Percentiles rank a stretch among this genome's conserved stretches.
These are phyloP conservation scores for Rhabditophanes sp. DNA, from an alignment of 2,888 invertebrate genomes.

Conservation along the genomic window DNA sequence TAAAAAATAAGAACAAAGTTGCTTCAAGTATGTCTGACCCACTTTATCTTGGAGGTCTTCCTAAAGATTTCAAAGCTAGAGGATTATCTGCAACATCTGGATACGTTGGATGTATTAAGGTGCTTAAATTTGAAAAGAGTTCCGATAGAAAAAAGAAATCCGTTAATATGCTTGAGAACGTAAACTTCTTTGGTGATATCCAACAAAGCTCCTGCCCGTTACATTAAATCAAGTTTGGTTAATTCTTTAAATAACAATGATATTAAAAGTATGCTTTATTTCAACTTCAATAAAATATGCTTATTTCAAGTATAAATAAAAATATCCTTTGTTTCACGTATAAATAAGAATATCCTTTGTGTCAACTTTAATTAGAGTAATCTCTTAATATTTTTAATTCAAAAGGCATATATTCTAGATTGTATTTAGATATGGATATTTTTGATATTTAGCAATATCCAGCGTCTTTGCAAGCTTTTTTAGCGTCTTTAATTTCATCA, in stretches of 20 bases:
- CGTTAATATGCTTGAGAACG: conserved; percentile 11
- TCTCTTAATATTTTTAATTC: not conserved
- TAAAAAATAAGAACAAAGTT: conserved; percentile 50
- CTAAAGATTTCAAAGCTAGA: conserved; percentile 45
- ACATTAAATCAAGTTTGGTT: conserved; percentile 19
- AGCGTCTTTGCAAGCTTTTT: too few species aligned
- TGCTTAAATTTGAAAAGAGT: conserved; percentile 24
- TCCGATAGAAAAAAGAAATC: conserved; percentile 10
- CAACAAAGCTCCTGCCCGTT: conserved; percentile 26
- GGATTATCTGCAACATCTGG: conserved; percentile 12
- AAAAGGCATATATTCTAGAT: not conserved
- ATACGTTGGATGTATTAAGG: conserved; percentile 40
- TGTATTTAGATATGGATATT: not conserved
- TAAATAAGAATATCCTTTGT: too few species aligned
- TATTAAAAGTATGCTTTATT: too few species aligned
- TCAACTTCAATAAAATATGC: too few species aligned
- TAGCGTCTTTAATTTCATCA: too few species aligned
- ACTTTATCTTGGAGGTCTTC: conserved; percentile 76
- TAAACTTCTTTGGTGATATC: conserved; percentile 31
- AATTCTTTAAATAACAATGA: conserved; percentile 8
- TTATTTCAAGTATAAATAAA: too few species aligned
- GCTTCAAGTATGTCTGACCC: conserved; percentile 67
- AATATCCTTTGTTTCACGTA: too few species aligned
- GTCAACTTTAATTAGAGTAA: not conserved
- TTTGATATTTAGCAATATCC: not conserved